phyloP scores from a whole-genome alignment of 2,888 invertebrate species.

The Megaustenia siamemsis region DNA sequence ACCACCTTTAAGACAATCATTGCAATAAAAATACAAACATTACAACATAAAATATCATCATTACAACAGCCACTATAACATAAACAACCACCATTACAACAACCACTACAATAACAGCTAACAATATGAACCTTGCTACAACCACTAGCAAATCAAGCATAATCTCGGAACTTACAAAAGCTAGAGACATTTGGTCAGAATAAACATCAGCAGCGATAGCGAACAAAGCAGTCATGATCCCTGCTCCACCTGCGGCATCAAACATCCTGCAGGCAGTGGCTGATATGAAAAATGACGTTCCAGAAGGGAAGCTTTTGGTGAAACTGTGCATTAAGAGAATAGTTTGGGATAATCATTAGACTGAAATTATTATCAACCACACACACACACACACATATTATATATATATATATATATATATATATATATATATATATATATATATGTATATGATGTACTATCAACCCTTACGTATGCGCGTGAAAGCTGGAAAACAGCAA shows the following conservation, averaged over 20 bases:
- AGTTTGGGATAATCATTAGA: no score
- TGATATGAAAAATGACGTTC: slow-evolving; percentile 84
- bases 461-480: no score
- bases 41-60: not conserved
- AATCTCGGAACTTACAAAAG: slow-evolving; percentile 82
- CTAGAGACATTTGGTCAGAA: slow-evolving; percentile 87
- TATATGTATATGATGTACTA: no score
- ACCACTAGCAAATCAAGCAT: not conserved
- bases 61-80: no score
- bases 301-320: slow-evolving; percentile 83
- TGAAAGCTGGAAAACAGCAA: no score
- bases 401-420: no score
- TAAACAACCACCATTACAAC: no score
- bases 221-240: slow-evolving; percentile 89
- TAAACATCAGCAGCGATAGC: slow-evolving; percentile 89
- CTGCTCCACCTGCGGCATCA: slow-evolving; percentile 87
- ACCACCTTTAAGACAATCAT: not conserved
- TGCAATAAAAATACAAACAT: not conserved
- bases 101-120: not conserved
- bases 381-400: no score
- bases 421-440: no score
- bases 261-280: slow-evolving; percentile 87
- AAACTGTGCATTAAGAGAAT: slow-evolving; percentile 16
- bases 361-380: no score
- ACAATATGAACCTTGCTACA: not conserved